Percentiles rank a stretch among this genome's conserved stretches.
Conservation (phyloP, 2,113 vertebrate genomes). For the Dicerorhinus sumatrensis region DNA sequence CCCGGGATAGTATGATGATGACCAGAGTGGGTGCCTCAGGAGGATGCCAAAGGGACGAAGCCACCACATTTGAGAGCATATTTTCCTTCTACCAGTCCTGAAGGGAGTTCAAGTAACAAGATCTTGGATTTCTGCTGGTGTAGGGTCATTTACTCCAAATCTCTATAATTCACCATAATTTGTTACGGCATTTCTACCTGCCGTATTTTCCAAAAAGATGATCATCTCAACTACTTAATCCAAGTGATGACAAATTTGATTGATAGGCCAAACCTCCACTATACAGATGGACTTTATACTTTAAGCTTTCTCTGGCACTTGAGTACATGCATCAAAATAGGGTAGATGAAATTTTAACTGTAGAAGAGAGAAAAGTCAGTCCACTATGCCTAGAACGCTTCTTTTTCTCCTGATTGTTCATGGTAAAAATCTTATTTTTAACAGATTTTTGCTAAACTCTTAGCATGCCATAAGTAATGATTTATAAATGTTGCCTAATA, state of each 20-base stretch:
- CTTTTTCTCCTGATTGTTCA: constrained; percentile 23
- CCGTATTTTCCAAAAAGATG: constrained; percentile 51
- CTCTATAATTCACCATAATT: background rate
- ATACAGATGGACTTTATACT: constrained; percentile 72
- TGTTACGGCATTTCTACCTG: background rate
- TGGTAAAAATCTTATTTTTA: constrained; percentile 60
- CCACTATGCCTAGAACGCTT: constrained; percentile 18
- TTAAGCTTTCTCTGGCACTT: constrained; percentile 60
- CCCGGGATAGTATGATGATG: constrained; percentile 49
- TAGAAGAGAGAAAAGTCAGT: constrained; percentile 56
- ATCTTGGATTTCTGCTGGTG: background rate
- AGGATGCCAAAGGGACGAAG: constrained; percentile 55
- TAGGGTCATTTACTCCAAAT: background rate
- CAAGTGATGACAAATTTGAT: constrained; percentile 73
- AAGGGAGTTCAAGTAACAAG: background rate
- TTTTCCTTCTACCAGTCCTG: constrained; percentile 18
- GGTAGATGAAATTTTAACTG: constrained; percentile 58
- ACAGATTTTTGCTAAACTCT: constrained; percentile 69
- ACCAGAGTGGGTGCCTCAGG: background rate
- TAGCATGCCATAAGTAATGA: constrained; percentile 63
- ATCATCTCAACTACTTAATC: constrained; percentile 63
- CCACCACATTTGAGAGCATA: background rate
- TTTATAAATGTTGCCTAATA: constrained; percentile 72
- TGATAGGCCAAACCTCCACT: constrained; percentile 67
- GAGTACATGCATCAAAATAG: constrained; percentile 48